These are phyloP conservation scores for Cordylochernes scorpioides DNA, from an alignment of 2,888 invertebrate species.

Conservation along the genomic window DNA sequence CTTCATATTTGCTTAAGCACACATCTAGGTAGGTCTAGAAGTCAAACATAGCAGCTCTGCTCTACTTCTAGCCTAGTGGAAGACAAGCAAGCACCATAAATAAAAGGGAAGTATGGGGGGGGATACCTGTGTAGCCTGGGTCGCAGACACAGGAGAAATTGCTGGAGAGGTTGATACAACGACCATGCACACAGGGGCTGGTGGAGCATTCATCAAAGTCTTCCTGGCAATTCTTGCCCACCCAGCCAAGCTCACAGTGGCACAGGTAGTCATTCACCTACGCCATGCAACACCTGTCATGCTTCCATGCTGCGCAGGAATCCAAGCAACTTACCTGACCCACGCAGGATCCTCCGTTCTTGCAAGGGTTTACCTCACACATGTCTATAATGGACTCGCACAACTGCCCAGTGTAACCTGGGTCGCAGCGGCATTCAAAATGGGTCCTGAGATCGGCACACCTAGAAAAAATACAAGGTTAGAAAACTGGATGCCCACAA, in stretches of 20 bases:
- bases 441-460: constrained; percentile 17
- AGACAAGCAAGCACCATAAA: constrained; percentile 1
- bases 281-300: too few species aligned
- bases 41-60: too few species aligned
- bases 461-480: constrained; percentile 19
- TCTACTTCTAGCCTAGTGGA: too few species aligned
- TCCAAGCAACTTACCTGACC: constrained; percentile 59
- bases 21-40: too few species aligned
- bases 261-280: constrained; percentile 35
- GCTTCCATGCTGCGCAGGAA: too few species aligned
- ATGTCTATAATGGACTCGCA: constrained; percentile 75
- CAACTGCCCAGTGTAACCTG: constrained; percentile 4
- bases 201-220: constrained; percentile 20
- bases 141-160: constrained; percentile 75
- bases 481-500: neutral
- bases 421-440: constrained; percentile 36
- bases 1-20: too few species aligned
- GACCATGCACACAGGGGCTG: constrained; percentile 41
- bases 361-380: constrained; percentile 48
- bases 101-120: neutral
- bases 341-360: constrained; percentile 45
- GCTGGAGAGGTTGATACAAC: constrained; percentile 73
- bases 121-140: constrained; percentile 48
- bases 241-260: constrained; percentile 40
- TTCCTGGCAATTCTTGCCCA: constrained; percentile 32